Conservation (phyloP, 92 coral and sea anemone species). For the Zoanthus sansibaricus region DNA sequence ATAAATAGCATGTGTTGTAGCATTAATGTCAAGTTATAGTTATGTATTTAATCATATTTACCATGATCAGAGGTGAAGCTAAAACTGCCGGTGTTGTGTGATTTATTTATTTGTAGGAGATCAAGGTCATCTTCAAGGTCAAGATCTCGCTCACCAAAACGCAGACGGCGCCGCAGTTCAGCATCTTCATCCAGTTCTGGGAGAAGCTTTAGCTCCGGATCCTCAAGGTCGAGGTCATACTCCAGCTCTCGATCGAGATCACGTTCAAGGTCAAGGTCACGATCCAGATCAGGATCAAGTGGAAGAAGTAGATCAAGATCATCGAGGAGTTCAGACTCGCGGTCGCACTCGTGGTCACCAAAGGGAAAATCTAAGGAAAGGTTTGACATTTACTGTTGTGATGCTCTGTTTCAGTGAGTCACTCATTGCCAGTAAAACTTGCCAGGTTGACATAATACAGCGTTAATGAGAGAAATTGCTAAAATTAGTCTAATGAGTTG, state of each 20-base stretch:
- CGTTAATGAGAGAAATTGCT: background rate
- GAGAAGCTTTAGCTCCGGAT: constrained; percentile 55
- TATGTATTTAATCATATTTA: background rate
- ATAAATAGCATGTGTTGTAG: background rate
- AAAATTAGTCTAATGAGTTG: background rate
- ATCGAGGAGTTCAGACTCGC: constrained; percentile 49
- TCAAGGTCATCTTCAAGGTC: constrained; percentile 67
- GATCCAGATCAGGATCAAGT: constrained; percentile 62
- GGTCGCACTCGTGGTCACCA: constrained; percentile 74
- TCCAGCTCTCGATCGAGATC: constrained; percentile 54
- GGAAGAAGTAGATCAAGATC: constrained; percentile 45
- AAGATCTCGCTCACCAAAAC: constrained; percentile 74
- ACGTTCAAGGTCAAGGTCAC: constrained; percentile 53
- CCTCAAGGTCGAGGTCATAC: constrained; percentile 57
- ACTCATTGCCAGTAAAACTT: background rate
- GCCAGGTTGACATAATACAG: background rate
- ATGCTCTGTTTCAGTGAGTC: background rate
- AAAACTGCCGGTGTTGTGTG: constrained; percentile 19
- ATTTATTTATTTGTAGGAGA: constrained; percentile 13
- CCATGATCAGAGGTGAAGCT: background rate
- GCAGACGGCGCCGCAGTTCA: constrained; percentile 46
- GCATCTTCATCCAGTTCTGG: constrained; percentile 44
- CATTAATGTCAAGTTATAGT: background rate
- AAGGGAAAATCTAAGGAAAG: constrained; percentile 51
- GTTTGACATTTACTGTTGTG: constrained; percentile 9